These are phyloP conservation scores for Austrofundulus limnaeus DNA, from an alignment of 2,113 vertebrate genomes.

Conservation along the genomic window DNA sequence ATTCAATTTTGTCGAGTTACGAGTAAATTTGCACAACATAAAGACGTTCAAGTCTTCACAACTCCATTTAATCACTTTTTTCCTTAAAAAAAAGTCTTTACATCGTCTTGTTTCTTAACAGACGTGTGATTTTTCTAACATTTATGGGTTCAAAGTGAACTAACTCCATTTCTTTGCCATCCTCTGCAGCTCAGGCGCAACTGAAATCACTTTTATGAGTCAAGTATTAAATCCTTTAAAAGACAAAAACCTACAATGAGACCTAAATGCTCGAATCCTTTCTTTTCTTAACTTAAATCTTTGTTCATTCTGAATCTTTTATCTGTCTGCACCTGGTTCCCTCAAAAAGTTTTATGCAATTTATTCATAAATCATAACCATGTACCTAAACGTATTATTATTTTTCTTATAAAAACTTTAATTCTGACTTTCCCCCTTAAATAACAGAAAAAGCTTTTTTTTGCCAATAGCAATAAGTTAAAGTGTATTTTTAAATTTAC, in stretches of 20 bases:
- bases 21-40: neutral
- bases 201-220: too few species aligned
- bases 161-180: too few species aligned
- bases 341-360: slow-evolving; percentile 9
- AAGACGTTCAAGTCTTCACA: neutral
- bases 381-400: neutral
- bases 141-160: neutral
- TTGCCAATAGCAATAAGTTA: neutral
- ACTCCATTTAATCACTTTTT: neutral
- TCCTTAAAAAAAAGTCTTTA: too few species aligned
- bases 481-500: neutral
- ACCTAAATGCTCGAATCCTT: slow-evolving; percentile 28
- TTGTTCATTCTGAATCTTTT: slow-evolving; percentile 21
- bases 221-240: too few species aligned
- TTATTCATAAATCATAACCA: neutral
- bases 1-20: neutral
- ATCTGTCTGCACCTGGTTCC: slow-evolving; percentile 33
- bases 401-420: too few species aligned
- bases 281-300: slow-evolving; percentile 19
- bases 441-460: neutral
- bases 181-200: too few species aligned
- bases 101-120: neutral
- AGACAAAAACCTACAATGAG: too few species aligned
- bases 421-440: neutral
- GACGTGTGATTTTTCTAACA: neutral